Base-by-base conservation (phyloP, 2,797 vertebrate species). In the Danio aesculapii region DNA sequence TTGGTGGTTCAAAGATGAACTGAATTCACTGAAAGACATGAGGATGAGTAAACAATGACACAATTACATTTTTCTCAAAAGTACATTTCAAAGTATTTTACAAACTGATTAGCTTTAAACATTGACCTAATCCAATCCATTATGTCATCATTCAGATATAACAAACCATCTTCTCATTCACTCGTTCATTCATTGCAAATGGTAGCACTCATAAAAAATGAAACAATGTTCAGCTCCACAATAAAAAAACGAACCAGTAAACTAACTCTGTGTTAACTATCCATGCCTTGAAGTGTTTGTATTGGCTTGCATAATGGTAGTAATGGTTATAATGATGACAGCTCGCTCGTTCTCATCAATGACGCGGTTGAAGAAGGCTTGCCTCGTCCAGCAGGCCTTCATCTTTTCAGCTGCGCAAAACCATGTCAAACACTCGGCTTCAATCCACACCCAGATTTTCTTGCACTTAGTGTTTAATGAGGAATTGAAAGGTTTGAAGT, bases 301-400 rank as follows among this genome's bases (percentile, higher is more conserved):
- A 72, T 72, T 79, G 68, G 68, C 77, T 12, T 72, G 17, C 43
- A 30, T 55, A 46, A 11, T 63, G 49, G 39, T 53, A 9, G 39
- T 79, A 62, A 79, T 71, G 67, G n/a, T 53, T 62, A 52, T 63
- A 55, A 79, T 71, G 59, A 21, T 53, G 30, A 71, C 17, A 79
- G 55, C 77, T 59, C 44, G 43, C 16, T 11, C 44, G 16, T 46
- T 70, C 30, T 39, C 19, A 2, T 46, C 13, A 44, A 47, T 70
- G n/a, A 50, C 12, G 53, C n/a, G 47, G 4, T 5, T 44, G 16
- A n/a, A 62, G 47, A 71, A 44, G 30, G 6, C 43, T n/a, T 13
- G 41, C 13, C 57, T 63, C 10, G 47, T 7, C 67, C 14, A 58
- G 44, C 47, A 61, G 11, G 30, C 46, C 30, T 69, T 21, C 21